phyloP scores from a whole-genome alignment of 2,113 vertebrate genomes.

The Anoplopoma fimbria region DNA sequence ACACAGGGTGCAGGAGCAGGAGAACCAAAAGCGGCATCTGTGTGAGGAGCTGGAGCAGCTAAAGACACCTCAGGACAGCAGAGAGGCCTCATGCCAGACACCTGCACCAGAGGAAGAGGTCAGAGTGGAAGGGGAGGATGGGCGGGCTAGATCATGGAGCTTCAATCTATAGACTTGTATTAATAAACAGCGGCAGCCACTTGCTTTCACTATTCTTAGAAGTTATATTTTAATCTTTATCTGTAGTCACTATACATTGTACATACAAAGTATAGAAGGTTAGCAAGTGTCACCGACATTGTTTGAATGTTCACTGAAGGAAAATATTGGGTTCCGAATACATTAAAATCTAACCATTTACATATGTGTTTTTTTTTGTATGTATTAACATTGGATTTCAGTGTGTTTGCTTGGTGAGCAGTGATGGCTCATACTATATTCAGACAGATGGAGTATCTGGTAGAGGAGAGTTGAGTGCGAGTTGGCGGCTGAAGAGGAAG shows the following conservation, averaged over 20 bases:
- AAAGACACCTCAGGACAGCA: slow-evolving; percentile 76
- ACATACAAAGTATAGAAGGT: not conserved
- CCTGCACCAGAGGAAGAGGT: slow-evolving; percentile 74
- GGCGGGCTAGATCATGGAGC: not conserved
- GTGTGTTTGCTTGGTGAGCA: slow-evolving; percentile 3
- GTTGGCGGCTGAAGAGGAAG: slow-evolving; percentile 59
- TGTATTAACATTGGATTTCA: not conserved
- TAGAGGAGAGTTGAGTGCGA: slow-evolving; percentile 43
- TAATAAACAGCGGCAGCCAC: not conserved
- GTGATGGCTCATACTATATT: slow-evolving; percentile 31
- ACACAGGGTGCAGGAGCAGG: slow-evolving; percentile 85
- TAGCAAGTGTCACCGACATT: not conserved
- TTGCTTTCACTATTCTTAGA: not conserved
- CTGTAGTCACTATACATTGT: not conserved
- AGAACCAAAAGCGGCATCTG: slow-evolving; percentile 83
- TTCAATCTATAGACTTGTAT: too few species aligned
- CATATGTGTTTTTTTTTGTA: not conserved
- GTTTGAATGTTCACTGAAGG: not conserved
- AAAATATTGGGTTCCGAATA: not conserved
- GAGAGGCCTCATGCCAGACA: slow-evolving; percentile 83
- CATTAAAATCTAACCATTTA: not conserved
- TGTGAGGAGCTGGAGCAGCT: slow-evolving; percentile 82
- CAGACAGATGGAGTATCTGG: slow-evolving; percentile 65
- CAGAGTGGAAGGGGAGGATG: slow-evolving; percentile 16
- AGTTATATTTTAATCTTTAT: not conserved